Evolutionary conservation across 1,140 invertebrate species (phyloP).

Genomic region (Tribolium madens): DNA sequence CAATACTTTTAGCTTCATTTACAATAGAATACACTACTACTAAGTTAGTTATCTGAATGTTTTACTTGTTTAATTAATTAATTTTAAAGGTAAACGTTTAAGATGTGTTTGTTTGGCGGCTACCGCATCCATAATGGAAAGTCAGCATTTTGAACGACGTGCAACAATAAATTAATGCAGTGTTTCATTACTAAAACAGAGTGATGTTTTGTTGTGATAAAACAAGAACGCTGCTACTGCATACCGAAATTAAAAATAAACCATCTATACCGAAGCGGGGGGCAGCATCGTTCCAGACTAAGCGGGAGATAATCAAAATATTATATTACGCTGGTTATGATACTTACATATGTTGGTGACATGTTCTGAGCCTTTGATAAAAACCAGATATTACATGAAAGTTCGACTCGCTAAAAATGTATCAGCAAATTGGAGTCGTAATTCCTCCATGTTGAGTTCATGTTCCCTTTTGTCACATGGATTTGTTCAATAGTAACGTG

Average conservation of each 20-base stretch:
- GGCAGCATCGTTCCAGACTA: slow-evolving; percentile 49
- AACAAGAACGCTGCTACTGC: slow-evolving; percentile 17
- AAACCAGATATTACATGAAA: slow-evolving; percentile 2
- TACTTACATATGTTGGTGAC: slow-evolving; percentile 47
- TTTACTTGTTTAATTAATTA: too few relatives aligned
- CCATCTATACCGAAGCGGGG: slow-evolving; percentile 49
- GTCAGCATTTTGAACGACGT: background rate
- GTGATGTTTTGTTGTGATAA: slow-evolving; percentile 15
- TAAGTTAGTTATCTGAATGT: too few relatives aligned
- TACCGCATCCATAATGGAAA: background rate
- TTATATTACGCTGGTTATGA: slow-evolving; percentile 58
- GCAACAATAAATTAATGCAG: slow-evolving; percentile 11
- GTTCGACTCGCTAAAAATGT: background rate
- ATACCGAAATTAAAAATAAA: slow-evolving; percentile 29
- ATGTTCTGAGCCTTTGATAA: slow-evolving; percentile 6
- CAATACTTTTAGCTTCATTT: too few relatives aligned
- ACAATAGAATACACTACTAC: too few relatives aligned
- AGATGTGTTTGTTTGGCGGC: background rate
- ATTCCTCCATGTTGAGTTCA: background rate
- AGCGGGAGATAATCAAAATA: slow-evolving; percentile 61
- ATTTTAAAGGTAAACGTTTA: background rate
- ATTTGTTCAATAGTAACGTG: slow-evolving; percentile 15
- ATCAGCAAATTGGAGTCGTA: background rate
- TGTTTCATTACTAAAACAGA: slow-evolving; percentile 16
- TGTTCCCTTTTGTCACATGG: slow-evolving; percentile 3